phyloP scores from a whole-genome alignment of 2,888 invertebrate species.

The Colletes collaris region DNA sequence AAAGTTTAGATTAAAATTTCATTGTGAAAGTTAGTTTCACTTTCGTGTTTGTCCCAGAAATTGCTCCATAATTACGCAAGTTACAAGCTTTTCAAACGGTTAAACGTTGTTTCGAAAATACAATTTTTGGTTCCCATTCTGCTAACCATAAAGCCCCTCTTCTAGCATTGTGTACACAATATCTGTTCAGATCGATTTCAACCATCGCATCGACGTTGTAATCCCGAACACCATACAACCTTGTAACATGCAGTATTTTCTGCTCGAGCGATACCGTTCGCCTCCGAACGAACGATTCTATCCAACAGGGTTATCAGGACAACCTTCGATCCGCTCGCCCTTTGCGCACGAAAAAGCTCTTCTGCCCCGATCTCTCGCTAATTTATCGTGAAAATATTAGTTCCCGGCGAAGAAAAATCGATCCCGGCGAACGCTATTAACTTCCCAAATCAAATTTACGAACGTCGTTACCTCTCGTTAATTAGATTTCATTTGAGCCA shows the following conservation, averaged over 20 bases:
- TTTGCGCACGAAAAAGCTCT: slow-evolving; percentile 10
- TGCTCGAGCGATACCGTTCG: slow-evolving; percentile 18
- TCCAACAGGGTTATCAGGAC: slow-evolving; percentile 26
- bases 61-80: too few species aligned
- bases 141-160: slow-evolving; percentile 28
- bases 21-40: too few species aligned
- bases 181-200: slow-evolving; percentile 42
- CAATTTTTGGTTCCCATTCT: slow-evolving; percentile 21
- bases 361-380: background rate
- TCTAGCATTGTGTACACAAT: slow-evolving; percentile 36
- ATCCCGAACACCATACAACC: slow-evolving; percentile 22
- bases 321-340: slow-evolving; percentile 23
- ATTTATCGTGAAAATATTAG: background rate
- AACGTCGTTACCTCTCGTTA: background rate
- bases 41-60: too few species aligned
- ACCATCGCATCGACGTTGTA: slow-evolving; percentile 49
- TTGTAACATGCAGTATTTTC: slow-evolving; percentile 7
- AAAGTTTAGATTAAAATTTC: too few species aligned
- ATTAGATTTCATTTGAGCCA: too few species aligned
- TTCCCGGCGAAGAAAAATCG: background rate
- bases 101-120: slow-evolving; percentile 45
- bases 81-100: background rate
- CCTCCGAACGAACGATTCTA: slow-evolving; percentile 14
- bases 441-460: background rate
- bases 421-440: background rate